Evolutionary conservation across 2,113 vertebrate species (phyloP), one percentile per base, ranked within the genome.

Genomic region (Aldabrachelys gigantea): DNA sequence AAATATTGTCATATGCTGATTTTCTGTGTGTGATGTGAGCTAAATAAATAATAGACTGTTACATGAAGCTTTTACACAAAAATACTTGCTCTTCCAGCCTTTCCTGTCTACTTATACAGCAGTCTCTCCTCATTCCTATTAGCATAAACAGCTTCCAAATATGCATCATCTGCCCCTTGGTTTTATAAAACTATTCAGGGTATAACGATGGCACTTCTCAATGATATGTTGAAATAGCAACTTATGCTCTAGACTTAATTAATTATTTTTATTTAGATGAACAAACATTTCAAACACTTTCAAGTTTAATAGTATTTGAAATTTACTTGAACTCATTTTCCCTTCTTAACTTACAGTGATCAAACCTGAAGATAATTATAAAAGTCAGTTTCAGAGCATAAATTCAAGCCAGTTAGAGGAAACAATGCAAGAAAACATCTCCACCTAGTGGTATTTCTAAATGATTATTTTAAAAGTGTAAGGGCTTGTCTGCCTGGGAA

Each of bases 381-480:
- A 0, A 1, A 8, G 16, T 6, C 21, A 7, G 44, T 21, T 9
- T 5, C 54, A 44, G 22, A 1, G 2, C 1, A 1, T 13, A 16
- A 0, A 12, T 22, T 3, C 9, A 24, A 41, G 21, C 0, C 41
- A 1, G 38, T 0, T 41, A 25, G 7, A 0, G 54, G 79, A 50
- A 12, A 3, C 3, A 95, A 22, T 3, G 5, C 56, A 90, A 72
- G 82, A 84, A 91, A 56, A 96, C 69, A 91, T 82, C 96, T 31
- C 97, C 97, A 97, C 92, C 96, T 97, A 97, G 92, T 72, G 97
- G 95, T 3, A 27, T 0, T 62, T 50, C 31, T 11, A 3, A 24
- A 29, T 4, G 47, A 44, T 24, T 52, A 24, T 87, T 44, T 80
- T 87, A 79, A 13, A n/a, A 22, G 14, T 8, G 22, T 16, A 75